phyloP scores from a whole-genome alignment of 2,888 invertebrate species.

The Nemoura dubitans region DNA sequence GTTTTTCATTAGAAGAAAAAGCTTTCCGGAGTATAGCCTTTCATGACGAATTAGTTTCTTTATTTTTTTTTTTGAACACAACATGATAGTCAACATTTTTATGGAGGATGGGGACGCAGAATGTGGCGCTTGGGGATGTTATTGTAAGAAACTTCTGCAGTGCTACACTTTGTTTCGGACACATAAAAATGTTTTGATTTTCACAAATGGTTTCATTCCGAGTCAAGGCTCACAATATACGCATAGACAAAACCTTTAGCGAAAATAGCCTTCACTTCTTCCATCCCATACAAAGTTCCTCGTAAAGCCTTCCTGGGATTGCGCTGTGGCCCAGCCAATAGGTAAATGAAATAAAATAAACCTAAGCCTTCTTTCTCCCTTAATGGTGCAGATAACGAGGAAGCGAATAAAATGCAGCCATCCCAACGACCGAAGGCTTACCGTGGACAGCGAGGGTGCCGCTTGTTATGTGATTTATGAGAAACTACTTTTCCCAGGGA shows the following conservation, averaged over 20 bases:
- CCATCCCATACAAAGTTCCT: background rate
- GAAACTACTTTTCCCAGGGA: conserved; percentile 21
- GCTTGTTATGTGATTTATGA: conserved; percentile 20
- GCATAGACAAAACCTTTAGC: background rate
- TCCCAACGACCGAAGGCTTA: background rate
- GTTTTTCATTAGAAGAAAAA: conserved; percentile 28
- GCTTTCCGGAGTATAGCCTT: conserved; percentile 15
- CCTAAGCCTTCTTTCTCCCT: background rate
- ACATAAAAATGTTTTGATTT: conserved; percentile 12
- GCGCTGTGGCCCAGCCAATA: too few species aligned
- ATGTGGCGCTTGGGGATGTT: background rate
- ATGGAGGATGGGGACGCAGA: background rate
- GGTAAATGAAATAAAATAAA: too few species aligned
- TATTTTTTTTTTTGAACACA: background rate
- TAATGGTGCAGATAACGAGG: background rate
- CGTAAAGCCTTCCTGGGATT: too few species aligned
- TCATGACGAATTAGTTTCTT: background rate
- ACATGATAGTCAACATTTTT: background rate
- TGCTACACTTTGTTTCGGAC: background rate
- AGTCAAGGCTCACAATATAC: background rate
- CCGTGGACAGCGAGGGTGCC: background rate
- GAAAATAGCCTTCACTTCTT: background rate
- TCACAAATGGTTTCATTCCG: background rate
- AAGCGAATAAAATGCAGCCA: background rate
- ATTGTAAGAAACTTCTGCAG: background rate